Conservation (phyloP, 2,888 invertebrate genomes). For the Melitaea athalia region DNA sequence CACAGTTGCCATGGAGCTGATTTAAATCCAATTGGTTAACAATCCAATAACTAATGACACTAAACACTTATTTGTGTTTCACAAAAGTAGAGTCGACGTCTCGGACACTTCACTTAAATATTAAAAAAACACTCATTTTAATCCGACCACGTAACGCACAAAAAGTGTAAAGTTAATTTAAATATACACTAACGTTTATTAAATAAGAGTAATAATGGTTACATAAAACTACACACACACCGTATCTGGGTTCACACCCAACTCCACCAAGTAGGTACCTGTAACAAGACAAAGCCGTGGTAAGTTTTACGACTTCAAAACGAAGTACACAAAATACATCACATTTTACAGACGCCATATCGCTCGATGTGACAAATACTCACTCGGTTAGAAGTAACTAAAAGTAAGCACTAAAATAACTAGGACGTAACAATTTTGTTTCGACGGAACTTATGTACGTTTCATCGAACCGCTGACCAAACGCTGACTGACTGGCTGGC, state of each 20-base stretch:
- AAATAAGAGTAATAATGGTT: conserved; percentile 59
- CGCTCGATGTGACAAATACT: conserved; percentile 46
- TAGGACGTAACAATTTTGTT: conserved; percentile 70
- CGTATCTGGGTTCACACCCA: conserved; percentile 80
- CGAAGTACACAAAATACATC: conserved; percentile 15
- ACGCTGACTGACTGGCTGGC: conserved; percentile 77
- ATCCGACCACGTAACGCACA: conserved; percentile 51
- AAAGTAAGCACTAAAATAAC: conserved; percentile 68
- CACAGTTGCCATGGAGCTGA: conserved; percentile 69
- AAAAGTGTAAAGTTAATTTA: conserved; percentile 46
- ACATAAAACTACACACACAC: conserved; percentile 77
- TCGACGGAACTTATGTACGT: conserved; percentile 49
- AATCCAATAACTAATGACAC: conserved; percentile 70
- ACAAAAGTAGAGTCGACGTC: conserved; percentile 57
- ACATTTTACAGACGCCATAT: not conserved
- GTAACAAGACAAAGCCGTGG: conserved; percentile 79
- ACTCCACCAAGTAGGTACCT: conserved; percentile 75
- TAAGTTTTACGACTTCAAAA: conserved; percentile 56
- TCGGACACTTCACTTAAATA: conserved; percentile 66
- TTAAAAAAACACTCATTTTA: conserved; percentile 53
- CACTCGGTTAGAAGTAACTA: conserved; percentile 60
- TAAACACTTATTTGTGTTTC: conserved; percentile 65
- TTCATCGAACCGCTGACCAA: conserved; percentile 51
- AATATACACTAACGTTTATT: conserved; percentile 37
- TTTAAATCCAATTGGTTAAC: conserved; percentile 64